Percentiles rank a stretch among this genome's conserved stretches.
Conservation (phyloP, 2,797 vertebrate genomes). For the Oreonectes daqikongensis region DNA sequence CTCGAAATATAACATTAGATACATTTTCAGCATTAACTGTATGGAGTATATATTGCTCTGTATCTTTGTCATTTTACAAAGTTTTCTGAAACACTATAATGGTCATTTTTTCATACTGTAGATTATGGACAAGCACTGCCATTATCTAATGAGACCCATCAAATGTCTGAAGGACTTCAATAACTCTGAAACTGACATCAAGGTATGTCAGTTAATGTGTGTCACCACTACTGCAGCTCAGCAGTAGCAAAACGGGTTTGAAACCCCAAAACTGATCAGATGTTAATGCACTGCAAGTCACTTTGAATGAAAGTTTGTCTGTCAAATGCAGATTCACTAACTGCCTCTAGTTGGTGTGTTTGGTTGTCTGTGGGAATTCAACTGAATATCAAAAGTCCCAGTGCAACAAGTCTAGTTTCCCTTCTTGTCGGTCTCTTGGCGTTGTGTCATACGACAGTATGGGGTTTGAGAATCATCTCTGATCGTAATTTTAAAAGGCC, state of each 20-base stretch:
- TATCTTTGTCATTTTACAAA: not conserved
- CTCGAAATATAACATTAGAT: not conserved
- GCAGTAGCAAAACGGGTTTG: not conserved
- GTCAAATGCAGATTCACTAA: not conserved
- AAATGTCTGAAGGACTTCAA: conserved; percentile 77
- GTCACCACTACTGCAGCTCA: not conserved
- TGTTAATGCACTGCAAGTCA: not conserved
- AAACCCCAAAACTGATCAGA: too few relatives aligned
- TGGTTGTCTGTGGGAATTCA: not conserved
- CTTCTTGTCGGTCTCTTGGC: too few relatives aligned
- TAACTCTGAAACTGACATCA: conserved; percentile 84
- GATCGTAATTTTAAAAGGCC: too few relatives aligned
- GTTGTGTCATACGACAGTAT: too few relatives aligned
- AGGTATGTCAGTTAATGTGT: conserved; percentile 71
- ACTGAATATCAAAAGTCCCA: too few relatives aligned
- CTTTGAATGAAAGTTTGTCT: not conserved
- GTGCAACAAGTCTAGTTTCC: too few relatives aligned
- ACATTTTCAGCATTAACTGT: not conserved
- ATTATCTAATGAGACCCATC: conserved; percentile 86
- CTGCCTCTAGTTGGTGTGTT: too few relatives aligned
- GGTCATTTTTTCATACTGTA: conserved; percentile 56
- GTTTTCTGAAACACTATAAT: not conserved
- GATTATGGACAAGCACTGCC: conserved; percentile 85
- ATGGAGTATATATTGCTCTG: not conserved
- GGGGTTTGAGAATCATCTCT: too few relatives aligned